Evolutionary conservation across 2,113 vertebrate species (phyloP).

Genomic region (Oncorhynchus mykiss): DNA sequence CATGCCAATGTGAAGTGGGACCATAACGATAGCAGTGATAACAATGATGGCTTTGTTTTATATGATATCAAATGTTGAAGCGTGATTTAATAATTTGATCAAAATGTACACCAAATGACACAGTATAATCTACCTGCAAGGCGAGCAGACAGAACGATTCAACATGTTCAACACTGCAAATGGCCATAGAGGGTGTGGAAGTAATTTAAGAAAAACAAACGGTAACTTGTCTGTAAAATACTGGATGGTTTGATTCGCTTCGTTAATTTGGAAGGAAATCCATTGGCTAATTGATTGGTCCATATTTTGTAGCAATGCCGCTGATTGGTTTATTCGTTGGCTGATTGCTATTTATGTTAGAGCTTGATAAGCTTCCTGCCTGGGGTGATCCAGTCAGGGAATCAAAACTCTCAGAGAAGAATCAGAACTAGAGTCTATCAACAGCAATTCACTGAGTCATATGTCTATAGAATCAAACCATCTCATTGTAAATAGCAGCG

Average conservation of each 20-base stretch:
- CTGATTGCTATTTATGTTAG: slow-evolving; percentile 76
- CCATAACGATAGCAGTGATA: no score
- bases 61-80: no score
- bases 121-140: background rate
- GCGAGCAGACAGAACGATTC: slow-evolving; percentile 13
- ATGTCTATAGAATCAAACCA: slow-evolving; percentile 28
- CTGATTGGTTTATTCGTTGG: slow-evolving; percentile 71
- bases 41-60: no score
- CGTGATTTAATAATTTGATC: no score
- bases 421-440: slow-evolving; percentile 6
- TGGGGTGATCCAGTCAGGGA: slow-evolving; percentile 43
- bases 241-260: slow-evolving; percentile 60
- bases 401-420: slow-evolving; percentile 33
- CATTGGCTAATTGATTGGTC: slow-evolving; percentile 70
- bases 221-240: slow-evolving; percentile 56
- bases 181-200: slow-evolving; percentile 42
- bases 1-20: no score
- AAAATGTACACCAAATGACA: background rate
- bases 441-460: slow-evolving; percentile 4
- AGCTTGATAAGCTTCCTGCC: slow-evolving; percentile 64
- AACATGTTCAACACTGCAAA: slow-evolving; percentile 28
- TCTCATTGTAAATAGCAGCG: slow-evolving; percentile 10
- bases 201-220: slow-evolving; percentile 61
- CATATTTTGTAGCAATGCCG: slow-evolving; percentile 60
- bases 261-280: slow-evolving; percentile 67